These are phyloP conservation scores for Solenopsis fugax DNA, from an alignment of 1,140 invertebrate species.

Conservation along the genomic window DNA sequence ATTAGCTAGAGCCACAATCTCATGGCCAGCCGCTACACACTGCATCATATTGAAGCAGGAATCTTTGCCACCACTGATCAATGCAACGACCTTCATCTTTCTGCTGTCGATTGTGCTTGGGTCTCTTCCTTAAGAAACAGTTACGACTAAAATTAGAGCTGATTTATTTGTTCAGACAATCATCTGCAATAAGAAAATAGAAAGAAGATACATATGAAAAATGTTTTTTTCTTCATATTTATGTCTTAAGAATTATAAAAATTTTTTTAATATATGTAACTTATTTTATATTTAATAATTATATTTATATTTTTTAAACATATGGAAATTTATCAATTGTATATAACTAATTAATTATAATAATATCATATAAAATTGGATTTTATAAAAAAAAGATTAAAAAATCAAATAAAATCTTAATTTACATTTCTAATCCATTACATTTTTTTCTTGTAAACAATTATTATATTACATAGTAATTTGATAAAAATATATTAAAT, in stretches of 20 bases:
- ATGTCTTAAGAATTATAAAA: neutral
- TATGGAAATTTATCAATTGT: neutral
- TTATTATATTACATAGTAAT: constrained; percentile 15
- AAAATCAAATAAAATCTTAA: neutral
- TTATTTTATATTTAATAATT: too few relatives aligned
- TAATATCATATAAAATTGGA: neutral
- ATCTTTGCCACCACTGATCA: constrained; percentile 99
- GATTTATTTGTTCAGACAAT: constrained; percentile 75
- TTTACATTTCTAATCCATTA: constrained; percentile 15
- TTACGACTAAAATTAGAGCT: constrained; percentile 68
- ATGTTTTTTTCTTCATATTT: constrained; percentile 9
- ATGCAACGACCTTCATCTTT: constrained; percentile 94
- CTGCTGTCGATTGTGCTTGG: constrained; percentile 55
- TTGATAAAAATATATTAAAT: constrained; percentile 1
- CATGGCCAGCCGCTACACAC: constrained; percentile 97
- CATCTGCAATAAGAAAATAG: constrained; percentile 80
- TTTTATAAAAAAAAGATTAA: neutral
- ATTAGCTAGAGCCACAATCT: constrained; percentile 98
- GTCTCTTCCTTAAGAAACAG: constrained; percentile 52
- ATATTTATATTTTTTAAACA: too few relatives aligned
- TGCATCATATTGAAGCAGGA: constrained; percentile 99
- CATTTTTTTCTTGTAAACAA: neutral
- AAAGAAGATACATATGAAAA: constrained; percentile 45
- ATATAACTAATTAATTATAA: neutral
- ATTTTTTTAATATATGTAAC: neutral